These are phyloP conservation scores for Meganola albula DNA, from an alignment of 2,888 invertebrate genomes.

Conservation along the genomic window DNA sequence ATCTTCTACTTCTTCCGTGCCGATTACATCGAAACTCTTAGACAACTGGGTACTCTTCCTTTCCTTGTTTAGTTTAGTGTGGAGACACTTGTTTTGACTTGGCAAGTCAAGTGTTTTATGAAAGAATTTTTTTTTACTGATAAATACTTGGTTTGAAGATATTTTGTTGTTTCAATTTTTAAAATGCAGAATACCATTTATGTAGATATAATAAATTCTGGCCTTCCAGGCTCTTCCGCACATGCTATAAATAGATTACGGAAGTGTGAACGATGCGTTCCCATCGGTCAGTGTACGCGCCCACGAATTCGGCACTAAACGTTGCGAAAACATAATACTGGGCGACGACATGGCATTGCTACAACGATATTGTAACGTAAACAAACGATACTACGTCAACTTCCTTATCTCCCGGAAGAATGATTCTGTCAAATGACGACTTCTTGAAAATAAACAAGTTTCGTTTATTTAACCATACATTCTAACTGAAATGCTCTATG, in stretches of 20 bases:
- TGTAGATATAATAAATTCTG: slow-evolving; percentile 45
- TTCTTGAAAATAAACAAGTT: slow-evolving; percentile 24
- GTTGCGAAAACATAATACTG: slow-evolving; percentile 29
- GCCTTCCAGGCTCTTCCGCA: slow-evolving; percentile 64
- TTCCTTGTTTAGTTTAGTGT: no score
- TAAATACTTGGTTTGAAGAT: no score
- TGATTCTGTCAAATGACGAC: slow-evolving; percentile 35
- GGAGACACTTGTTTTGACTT: no score
- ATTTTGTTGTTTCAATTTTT: no score
- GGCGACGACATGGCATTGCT: slow-evolving; percentile 34
- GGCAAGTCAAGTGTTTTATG: no score
- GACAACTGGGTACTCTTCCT: no score
- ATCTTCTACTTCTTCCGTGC: no score
- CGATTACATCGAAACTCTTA: no score
- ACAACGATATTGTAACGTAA: slow-evolving; percentile 35
- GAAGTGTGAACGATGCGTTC: slow-evolving; percentile 46
- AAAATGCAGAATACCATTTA: slow-evolving; percentile 43
- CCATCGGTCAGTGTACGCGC: slow-evolving; percentile 29
- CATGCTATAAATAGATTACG: slow-evolving; percentile 65
- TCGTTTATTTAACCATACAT: no score
- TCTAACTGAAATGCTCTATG: not conserved
- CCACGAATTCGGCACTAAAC: slow-evolving; percentile 33
- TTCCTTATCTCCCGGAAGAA: slow-evolving; percentile 62
- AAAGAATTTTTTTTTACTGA: no score
- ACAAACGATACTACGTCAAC: slow-evolving; percentile 37